These are phyloP conservation scores for Anthonomus grandis DNA, from an alignment of 1,140 invertebrate species.

Conservation along the genomic window DNA sequence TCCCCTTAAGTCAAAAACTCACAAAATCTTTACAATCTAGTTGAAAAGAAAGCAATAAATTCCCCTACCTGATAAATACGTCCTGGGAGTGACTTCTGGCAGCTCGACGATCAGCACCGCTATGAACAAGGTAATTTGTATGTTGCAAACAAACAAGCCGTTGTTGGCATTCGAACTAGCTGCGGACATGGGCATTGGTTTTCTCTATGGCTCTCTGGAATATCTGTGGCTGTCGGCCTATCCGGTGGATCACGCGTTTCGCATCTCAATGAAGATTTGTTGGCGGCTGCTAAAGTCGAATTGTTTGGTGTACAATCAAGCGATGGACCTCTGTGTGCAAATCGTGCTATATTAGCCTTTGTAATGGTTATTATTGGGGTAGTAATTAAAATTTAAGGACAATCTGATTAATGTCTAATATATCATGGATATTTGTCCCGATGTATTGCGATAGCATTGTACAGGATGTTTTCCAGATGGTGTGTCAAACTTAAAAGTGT, in stretches of 20 bases:
- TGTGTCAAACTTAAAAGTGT: too few species aligned
- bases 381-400: too few species aligned
- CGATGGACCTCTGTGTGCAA: too few species aligned
- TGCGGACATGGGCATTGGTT: constrained; percentile 12
- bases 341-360: too few species aligned
- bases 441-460: too few species aligned
- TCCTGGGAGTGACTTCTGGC: constrained; percentile 5
- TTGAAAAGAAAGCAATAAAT: not conserved
- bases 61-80: constrained; percentile 10
- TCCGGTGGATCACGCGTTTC: constrained; percentile 2
- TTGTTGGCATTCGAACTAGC: constrained; percentile 14
- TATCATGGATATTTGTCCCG: too few species aligned
- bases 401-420: too few species aligned
- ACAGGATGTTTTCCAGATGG: too few species aligned
- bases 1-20: not conserved
- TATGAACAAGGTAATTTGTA: constrained; percentile 15
- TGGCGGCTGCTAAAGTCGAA: constrained; percentile 11
- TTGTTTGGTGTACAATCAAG: constrained; percentile 14
- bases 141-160: constrained; percentile 11
- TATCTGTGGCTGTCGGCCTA: constrained; percentile 12
- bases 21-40: not conserved
- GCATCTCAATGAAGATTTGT: constrained; percentile 19
- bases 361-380: too few species aligned
- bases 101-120: constrained; percentile 2
- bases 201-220: constrained; percentile 3